phyloP scores from a whole-genome alignment of 2,888 invertebrate genomes.

The Amaurobius ferox region DNA sequence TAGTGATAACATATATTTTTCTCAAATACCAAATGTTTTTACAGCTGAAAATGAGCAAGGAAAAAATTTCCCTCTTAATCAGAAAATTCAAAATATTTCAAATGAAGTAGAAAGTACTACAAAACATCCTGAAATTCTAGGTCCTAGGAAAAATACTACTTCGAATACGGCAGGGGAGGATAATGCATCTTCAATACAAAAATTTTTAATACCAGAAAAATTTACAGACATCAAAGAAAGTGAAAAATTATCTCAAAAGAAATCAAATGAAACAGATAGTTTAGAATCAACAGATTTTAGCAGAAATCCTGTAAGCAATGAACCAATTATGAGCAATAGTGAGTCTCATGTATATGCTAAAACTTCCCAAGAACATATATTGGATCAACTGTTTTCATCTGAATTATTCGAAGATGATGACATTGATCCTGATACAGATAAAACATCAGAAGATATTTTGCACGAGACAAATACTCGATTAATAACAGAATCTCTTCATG shows the following conservation, averaged over 20 bases:
- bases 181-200: not conserved
- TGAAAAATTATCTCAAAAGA: too few relatives aligned
- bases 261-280: not conserved
- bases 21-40: constrained; percentile 30
- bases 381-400: not conserved
- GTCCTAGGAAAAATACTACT: not conserved
- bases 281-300: not conserved
- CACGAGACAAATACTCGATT: not conserved
- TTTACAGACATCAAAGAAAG: too few relatives aligned
- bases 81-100: constrained; percentile 21
- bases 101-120: not conserved
- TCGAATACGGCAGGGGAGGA: not conserved
- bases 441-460: not conserved
- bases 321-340: not conserved
- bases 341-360: not conserved
- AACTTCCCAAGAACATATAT: not conserved
- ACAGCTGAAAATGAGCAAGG: constrained; percentile 24
- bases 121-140: not conserved
- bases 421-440: not conserved
- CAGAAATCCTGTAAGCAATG: not conserved
- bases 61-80: constrained; percentile 42
- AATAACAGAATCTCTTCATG: not conserved
- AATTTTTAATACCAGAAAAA: not conserved
- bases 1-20: constrained; percentile 38
- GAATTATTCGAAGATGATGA: not conserved